These are phyloP conservation scores for Ceyx margarethae DNA, from an alignment of 2,113 vertebrate genomes.

Conservation along the genomic window DNA sequence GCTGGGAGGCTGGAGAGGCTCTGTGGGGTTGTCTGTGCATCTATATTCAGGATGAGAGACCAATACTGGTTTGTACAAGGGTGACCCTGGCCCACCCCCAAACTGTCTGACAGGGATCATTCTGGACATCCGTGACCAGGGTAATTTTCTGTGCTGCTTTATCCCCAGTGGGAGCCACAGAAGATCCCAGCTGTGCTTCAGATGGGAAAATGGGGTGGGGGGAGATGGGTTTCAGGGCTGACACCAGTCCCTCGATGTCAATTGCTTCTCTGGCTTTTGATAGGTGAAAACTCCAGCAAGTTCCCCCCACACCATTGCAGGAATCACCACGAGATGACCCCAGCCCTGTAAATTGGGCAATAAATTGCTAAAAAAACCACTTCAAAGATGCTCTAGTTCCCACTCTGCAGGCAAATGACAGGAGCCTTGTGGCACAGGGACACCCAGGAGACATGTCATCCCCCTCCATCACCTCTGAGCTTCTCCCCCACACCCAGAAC, in stretches of 20 bases:
- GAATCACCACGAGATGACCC: fast-evolving
- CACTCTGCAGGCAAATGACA: fast-evolving
- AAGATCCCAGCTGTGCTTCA: background rate
- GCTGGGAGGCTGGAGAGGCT: background rate
- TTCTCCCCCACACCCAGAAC: background rate
- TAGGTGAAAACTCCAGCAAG: fast-evolving
- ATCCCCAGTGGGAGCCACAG: background rate
- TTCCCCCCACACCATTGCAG: fast-evolving
- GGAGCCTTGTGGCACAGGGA: background rate
- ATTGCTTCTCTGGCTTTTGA: background rate
- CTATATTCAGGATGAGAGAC: background rate
- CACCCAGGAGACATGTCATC: fast-evolving
- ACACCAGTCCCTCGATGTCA: fast-evolving
- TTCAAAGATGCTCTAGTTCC: fast-evolving
- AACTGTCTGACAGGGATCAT: background rate
- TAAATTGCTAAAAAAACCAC: background rate
- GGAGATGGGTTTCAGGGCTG: background rate
- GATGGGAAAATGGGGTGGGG: background rate
- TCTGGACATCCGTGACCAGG: too few species aligned
- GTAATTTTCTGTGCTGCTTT: background rate
- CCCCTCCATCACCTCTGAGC: background rate
- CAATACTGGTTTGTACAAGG: fast-evolving
- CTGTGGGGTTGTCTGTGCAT: background rate
- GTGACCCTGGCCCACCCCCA: fast-evolving
- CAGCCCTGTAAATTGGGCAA: fast-evolving